Percentiles rank a stretch among this genome's conserved stretches.
Conservation (phyloP, 2,113 vertebrate genomes). For the Petrocephalus zakoni region DNA sequence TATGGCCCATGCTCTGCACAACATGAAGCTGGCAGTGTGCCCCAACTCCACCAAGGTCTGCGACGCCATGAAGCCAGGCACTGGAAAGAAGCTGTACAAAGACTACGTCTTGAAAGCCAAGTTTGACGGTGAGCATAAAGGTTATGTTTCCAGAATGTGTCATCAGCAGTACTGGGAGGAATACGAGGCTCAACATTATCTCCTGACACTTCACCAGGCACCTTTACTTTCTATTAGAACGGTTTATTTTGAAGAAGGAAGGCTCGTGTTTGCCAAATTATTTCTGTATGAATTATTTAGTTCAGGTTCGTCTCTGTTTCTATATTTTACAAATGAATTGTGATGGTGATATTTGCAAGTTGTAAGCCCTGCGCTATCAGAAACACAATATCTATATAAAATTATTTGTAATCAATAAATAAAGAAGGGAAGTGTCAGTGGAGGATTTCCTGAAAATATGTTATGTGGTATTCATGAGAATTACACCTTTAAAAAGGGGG, state of each 20-base stretch:
- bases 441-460: not conserved
- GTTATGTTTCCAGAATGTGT: not conserved
- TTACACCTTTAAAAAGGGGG: not conserved
- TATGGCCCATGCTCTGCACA: conserved; percentile 86
- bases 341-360: conserved; percentile 39
- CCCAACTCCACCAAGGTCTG: conserved; percentile 84
- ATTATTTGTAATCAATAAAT: not conserved
- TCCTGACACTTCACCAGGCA: not conserved
- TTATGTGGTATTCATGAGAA: not conserved
- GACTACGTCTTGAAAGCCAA: conserved; percentile 96
- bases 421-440: conserved; percentile 15
- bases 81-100: conserved; percentile 87
- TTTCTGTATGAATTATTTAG: conserved; percentile 1
- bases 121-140: conserved; percentile 79
- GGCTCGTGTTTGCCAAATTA: conserved; percentile 10
- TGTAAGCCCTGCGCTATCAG: conserved; percentile 32
- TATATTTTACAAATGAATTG: conserved; percentile 27
- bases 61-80: conserved; percentile 81
- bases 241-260: not conserved
- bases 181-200: not conserved
- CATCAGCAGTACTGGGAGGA: not conserved
- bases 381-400: conserved; percentile 18
- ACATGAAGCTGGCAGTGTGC: conserved; percentile 85
- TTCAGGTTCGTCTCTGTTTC: conserved; percentile 21
- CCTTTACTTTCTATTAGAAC: not conserved